These are phyloP conservation scores for Neuroscelio doddi DNA, from an alignment of 2,888 invertebrate species.

Conservation along the genomic window DNA sequence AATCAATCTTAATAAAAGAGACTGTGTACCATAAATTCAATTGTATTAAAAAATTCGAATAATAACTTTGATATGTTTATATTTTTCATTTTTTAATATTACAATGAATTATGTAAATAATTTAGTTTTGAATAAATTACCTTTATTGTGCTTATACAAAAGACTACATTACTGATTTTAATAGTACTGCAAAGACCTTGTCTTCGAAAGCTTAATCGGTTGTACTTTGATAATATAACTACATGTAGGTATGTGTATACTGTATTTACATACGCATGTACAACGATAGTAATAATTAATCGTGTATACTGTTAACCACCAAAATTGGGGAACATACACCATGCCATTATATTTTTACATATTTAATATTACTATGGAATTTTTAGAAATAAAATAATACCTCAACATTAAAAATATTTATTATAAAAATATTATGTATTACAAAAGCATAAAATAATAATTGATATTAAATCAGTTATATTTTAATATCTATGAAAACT, in stretches of 20 bases:
- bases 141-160: neutral
- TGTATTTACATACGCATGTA: constrained; percentile 14
- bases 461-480: too few species aligned
- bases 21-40: constrained; percentile 3
- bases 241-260: constrained; percentile 8
- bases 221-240: constrained; percentile 14
- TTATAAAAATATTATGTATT: too few species aligned
- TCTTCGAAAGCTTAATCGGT: constrained; percentile 31
- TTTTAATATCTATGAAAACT: too few species aligned
- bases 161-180: constrained; percentile 13
- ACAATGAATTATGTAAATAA: too few species aligned
- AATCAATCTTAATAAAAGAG: constrained; percentile 4
- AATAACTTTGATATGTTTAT: too few species aligned
- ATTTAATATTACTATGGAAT: too few species aligned
- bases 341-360: too few species aligned
- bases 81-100: too few species aligned
- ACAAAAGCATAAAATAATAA: too few species aligned
- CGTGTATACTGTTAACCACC: constrained; percentile 9
- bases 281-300: constrained; percentile 23
- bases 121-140: too few species aligned
- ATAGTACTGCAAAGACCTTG: constrained; percentile 14
- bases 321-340: constrained; percentile 10
- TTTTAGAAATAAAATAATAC: too few species aligned
- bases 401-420: too few species aligned
- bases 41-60: constrained; percentile 7